Base-by-base conservation (phyloP, 2,113 vertebrate genomes). In the Tachycineta bicolor region DNA sequence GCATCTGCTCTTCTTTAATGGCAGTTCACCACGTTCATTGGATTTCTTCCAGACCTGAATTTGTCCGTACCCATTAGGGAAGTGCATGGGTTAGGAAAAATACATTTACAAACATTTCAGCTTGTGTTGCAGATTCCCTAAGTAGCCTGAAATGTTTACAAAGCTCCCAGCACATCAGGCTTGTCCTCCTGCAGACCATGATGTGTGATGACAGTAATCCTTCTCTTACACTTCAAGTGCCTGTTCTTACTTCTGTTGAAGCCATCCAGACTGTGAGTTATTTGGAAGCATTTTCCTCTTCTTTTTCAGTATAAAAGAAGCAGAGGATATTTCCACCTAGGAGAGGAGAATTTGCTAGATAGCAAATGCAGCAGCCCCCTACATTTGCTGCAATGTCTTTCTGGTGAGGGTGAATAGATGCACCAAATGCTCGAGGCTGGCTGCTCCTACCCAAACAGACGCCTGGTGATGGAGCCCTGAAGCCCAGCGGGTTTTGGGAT, bases 201-300 rank as follows among this genome's bases (percentile, higher is more conserved):
- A n/a, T 41, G 56, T 18, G 17, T 62, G 64, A 84, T 1, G 5
- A 74, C 67, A 88, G 50, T 83, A 93, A 94, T 80, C 58, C 74
- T 34, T 88, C 77, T 65, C 80, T 81, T 77, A 71, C 3, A 1
- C 11, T 88, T 50, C 41, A 65, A 93, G 62, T 46, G 50, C 39
- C 80, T 58, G 19, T 44, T 67, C 33, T 62, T 78, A 44, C 62
- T 88, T 71, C 56, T 70, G 13, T 56, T 91, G 91, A 75, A 95
- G 56, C 52, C 17, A 41, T 68, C 31, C 69, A 65, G 37, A 62
- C 6, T 86, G 50, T n/a, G 60, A 31, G 13, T 50, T 95, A 41
- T 69, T 83, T 16, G 18, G 78, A 76, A 94, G 19, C 26, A 75
- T 88, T 84, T 91, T 87, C 31, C 47, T 68, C 47, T 74, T 41